Evolutionary conservation across 1,140 invertebrate genomes (phyloP), one percentile per base, ranked within the genome.

Genomic region (Ditylenchus dipsaci): DNA sequence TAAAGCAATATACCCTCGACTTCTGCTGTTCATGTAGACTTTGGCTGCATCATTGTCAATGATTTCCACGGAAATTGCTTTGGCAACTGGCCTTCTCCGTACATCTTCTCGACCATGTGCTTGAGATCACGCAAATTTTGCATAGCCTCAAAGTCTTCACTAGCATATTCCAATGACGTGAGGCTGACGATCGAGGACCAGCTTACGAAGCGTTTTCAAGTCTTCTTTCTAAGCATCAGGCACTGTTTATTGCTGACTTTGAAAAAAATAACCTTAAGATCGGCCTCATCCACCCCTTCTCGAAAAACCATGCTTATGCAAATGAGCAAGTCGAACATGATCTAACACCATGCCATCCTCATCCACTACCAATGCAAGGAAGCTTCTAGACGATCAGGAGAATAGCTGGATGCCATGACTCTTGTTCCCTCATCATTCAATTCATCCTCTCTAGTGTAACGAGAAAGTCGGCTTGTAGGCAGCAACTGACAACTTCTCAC

Each of bases 111-210:
- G 3, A 80, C 23, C 23, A 67, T 45, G 21, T 57, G 38, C n/a
- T 68, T 49, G 21, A 80, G 23, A 49, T 81, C 80, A 21, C 65
- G 38, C 19, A 63, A 62, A 17, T 83, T 38, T 27, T 66, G 56
- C 26, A 68, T 60, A n/a, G 81, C 73, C 11, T 80, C 73, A 62
- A 81, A 57, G 30, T 92, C 92, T 84, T 96, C 93, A 0, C 91
- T 91, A 1, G 91, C 89, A 38, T n/a, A 98, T 88, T 0, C 89
- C 90, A 59, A 98, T 89, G 7, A 94, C 89, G 84, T 98, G 95
- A 0, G 95, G 95, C 78, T 93, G 93, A 81, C n/a, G 23, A 53
- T 21, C 49, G 3, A 53, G 15, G 23, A 21, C 23, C 3, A 53
- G 23, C 8, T 53, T 19, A 53, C 49, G 15, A 53, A 21, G 49